Conservation (phyloP, 2,888 invertebrate species). For the Ferdinandea cuprea region DNA sequence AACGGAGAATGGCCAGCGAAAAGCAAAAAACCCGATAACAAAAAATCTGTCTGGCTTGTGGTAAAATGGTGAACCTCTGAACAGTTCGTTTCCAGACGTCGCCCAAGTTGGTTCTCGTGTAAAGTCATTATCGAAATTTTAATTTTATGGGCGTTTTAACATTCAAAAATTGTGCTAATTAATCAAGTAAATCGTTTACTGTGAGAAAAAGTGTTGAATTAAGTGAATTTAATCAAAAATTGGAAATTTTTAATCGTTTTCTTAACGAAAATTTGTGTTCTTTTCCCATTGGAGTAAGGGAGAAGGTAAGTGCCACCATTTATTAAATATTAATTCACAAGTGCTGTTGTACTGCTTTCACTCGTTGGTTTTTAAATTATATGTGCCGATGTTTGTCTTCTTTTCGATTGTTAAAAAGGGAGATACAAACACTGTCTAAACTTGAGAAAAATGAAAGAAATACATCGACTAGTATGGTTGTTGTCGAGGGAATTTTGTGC, state of each 20-base stretch:
- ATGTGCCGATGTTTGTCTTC: slow-evolving; percentile 59
- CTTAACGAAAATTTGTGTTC: slow-evolving; percentile 54
- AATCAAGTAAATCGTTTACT: not conserved
- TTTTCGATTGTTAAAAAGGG: slow-evolving; percentile 25
- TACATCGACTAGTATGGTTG: slow-evolving; percentile 45
- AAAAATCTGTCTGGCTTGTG: slow-evolving; percentile 61
- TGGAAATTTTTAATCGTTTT: slow-evolving; percentile 29
- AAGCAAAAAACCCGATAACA: slow-evolving; percentile 68
- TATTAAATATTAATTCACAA: slow-evolving; percentile 56
- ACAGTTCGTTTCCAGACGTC: slow-evolving; percentile 73
- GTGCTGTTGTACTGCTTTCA: slow-evolving; percentile 40
- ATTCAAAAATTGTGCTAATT: slow-evolving; percentile 35
- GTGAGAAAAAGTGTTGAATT: slow-evolving; percentile 16
- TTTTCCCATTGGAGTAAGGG: slow-evolving; percentile 54
- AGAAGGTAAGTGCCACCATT: slow-evolving; percentile 65
- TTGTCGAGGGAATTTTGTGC: slow-evolving; percentile 22
- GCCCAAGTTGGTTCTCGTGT: slow-evolving; percentile 24
- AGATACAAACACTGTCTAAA: not conserved
- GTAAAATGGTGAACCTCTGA: slow-evolving; percentile 36
- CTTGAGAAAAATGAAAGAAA: slow-evolving; percentile 14
- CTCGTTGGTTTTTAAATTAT: not conserved
- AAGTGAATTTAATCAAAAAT: slow-evolving; percentile 27
- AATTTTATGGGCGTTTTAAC: slow-evolving; percentile 61
- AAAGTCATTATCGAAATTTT: slow-evolving; percentile 13
- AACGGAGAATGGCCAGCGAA: slow-evolving; percentile 45